Percentiles rank a stretch among this genome's conserved stretches.
phyloP scores from a whole-genome alignment of 2,113 vertebrate genomes.

The Sialia sialis region DNA sequence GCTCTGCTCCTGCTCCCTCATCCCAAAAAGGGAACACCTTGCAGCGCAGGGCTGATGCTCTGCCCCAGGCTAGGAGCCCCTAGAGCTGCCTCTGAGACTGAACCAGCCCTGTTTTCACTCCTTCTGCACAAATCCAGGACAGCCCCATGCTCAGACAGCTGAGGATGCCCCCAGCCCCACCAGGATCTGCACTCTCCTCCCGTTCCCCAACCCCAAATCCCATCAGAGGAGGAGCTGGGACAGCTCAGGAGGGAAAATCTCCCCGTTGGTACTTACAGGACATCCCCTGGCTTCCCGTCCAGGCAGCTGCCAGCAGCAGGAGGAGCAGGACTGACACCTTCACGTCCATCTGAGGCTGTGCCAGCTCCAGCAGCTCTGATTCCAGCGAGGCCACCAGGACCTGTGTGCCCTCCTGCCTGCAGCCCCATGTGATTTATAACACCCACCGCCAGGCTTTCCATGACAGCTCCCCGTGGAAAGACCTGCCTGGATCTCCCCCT shows the following conservation, averaged over 20 bases:
- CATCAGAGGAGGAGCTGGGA: not conserved
- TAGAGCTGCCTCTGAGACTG: not conserved
- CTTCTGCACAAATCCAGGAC: not conserved
- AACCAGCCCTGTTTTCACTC: not conserved
- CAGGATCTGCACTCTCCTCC: not conserved
- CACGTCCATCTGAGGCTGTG: rapidly evolving
- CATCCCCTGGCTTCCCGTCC: not conserved
- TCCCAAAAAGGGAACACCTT: rapidly evolving
- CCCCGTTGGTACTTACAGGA: not conserved
- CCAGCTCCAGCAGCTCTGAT: not conserved
- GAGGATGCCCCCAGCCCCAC: too few species aligned
- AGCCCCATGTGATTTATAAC: not conserved
- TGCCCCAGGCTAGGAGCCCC: not conserved
- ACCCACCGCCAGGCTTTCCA: not conserved
- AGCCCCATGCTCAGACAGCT: rapidly evolving
- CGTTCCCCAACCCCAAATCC: not conserved
- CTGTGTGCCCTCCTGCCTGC: not conserved
- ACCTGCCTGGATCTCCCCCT: rapidly evolving
- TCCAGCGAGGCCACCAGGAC: rapidly evolving
- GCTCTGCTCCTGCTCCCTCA: not conserved
- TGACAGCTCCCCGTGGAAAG: not conserved
- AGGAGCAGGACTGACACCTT: not conserved
- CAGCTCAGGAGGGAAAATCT: not conserved
- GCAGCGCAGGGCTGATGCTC: rapidly evolving
- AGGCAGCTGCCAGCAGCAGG: not conserved